Evolutionary conservation across 2,888 invertebrate genomes (phyloP).

Genomic region (Gibbula magus): DNA sequence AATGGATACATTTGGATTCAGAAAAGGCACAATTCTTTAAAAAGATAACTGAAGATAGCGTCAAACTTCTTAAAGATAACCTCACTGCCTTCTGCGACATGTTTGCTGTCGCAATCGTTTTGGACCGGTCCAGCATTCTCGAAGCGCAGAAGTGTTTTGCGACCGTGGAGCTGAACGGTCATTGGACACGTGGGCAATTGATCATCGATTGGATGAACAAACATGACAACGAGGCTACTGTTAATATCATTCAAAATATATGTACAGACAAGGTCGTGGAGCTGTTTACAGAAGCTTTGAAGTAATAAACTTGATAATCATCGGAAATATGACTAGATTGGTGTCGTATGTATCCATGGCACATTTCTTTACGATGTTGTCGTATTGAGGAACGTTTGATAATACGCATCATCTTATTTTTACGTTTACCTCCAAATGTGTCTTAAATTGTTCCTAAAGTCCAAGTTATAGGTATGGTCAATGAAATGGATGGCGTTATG

Average conservation of each 20-base stretch:
- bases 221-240: conserved; percentile 52
- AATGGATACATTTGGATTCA: conserved; percentile 53
- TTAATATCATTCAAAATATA: conserved; percentile 57
- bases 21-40: conserved; percentile 53
- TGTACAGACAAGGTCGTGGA: conserved; percentile 39
- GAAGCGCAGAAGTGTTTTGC: conserved; percentile 54
- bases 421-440: too few relatives aligned
- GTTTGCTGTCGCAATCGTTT: conserved; percentile 57
- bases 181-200: conserved; percentile 81
- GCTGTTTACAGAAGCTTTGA: background rate
- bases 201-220: conserved; percentile 77
- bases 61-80: background rate
- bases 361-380: too few relatives aligned
- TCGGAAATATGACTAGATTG: too few relatives aligned
- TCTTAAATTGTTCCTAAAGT: too few relatives aligned
- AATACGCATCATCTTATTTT: too few relatives aligned
- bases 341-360: too few relatives aligned
- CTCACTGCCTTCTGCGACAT: conserved; percentile 60
- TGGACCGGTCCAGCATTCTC: conserved; percentile 52
- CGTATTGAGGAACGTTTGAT: too few relatives aligned
- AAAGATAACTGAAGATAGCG: conserved; percentile 33
- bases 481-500: too few relatives aligned
- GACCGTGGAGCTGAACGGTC: conserved; percentile 80
- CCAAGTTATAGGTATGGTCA: too few relatives aligned
- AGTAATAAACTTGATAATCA: too few relatives aligned